phyloP scores from a whole-genome alignment of 2,888 invertebrate species.

The Pinctada fucata region DNA sequence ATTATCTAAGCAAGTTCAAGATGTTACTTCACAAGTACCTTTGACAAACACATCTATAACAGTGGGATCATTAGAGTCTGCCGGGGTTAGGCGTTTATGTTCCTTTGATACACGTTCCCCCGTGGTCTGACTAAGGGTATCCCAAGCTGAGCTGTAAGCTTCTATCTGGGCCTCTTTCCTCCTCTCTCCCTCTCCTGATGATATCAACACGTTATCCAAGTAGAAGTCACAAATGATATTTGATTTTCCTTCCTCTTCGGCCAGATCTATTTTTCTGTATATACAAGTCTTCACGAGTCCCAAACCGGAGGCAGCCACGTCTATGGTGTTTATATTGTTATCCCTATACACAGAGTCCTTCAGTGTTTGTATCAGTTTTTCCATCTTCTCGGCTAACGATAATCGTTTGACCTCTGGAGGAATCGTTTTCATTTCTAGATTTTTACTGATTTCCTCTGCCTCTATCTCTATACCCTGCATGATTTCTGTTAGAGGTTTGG shows the following conservation, averaged over 20 bases:
- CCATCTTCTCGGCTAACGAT: conserved; percentile 46
- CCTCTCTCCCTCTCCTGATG: conserved; percentile 49
- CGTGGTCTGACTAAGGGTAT: conserved; percentile 50
- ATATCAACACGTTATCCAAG: conserved; percentile 57
- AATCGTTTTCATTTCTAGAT: conserved; percentile 11
- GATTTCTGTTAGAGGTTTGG: conserved; percentile 40
- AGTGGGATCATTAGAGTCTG: conserved; percentile 48
- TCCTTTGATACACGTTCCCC: conserved; percentile 50
- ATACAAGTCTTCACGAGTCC: conserved; percentile 56
- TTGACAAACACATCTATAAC: conserved; percentile 60
- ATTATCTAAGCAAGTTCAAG: no score
- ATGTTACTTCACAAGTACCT: conserved; percentile 30
- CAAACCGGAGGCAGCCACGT: conserved; percentile 50
- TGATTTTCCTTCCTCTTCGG: conserved; percentile 13
- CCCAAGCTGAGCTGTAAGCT: conserved; percentile 49
- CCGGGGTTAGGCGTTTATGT: conserved; percentile 50
- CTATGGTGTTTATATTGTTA: conserved; percentile 53
- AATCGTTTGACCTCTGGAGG: conserved; percentile 21
- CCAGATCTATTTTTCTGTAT: conserved; percentile 37
- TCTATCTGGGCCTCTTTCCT: conserved; percentile 53
- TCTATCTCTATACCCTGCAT: conserved; percentile 43
- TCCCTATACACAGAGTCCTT: conserved; percentile 45
- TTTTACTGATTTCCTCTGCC: conserved; percentile 3
- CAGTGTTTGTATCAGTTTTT: conserved; percentile 45
- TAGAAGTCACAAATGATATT: conserved; percentile 55